phyloP scores from a whole-genome alignment of 1,140 invertebrate species.

The Sycobia sp. region DNA sequence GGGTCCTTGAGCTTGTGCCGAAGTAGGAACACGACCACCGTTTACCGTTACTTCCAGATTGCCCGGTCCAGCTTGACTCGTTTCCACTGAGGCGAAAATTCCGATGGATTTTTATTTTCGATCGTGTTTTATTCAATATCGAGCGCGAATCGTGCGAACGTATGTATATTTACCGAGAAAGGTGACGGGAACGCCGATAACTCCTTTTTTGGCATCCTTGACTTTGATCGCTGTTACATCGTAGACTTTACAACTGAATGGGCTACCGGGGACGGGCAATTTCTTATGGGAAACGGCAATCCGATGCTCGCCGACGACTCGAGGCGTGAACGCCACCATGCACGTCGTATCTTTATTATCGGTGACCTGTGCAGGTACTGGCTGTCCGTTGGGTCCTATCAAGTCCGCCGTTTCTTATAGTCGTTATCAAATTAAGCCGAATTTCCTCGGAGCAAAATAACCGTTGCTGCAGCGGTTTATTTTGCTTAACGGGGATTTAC shows the following conservation, averaged over 20 bases:
- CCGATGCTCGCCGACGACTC: constrained; percentile 87
- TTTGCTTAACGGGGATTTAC: not conserved
- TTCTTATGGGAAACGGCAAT: constrained; percentile 83
- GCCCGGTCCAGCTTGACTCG: constrained; percentile 92
- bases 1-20: constrained; percentile 90
- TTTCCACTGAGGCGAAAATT: constrained; percentile 77
- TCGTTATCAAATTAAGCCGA: constrained; percentile 12
- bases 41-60: constrained; percentile 97
- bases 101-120: too few relatives aligned
- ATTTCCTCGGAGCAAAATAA: not conserved
- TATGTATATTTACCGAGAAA: constrained; percentile 84
- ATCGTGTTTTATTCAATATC: not conserved
- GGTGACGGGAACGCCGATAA: constrained; percentile 90
- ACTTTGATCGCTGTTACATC: constrained; percentile 94
- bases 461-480: not conserved
- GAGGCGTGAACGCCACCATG: constrained; percentile 84
- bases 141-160: too few relatives aligned
- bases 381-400: constrained; percentile 83
- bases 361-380: constrained; percentile 84
- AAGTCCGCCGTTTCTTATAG: constrained; percentile 60
- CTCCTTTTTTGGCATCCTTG: constrained; percentile 86
- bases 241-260: constrained; percentile 93
- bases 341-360: constrained; percentile 78
- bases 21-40: constrained; percentile 92
- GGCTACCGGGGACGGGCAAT: constrained; percentile 81